Evolutionary conservation across 2,797 vertebrate genomes (phyloP).

Genomic region (Ficedula albicollis): DNA sequence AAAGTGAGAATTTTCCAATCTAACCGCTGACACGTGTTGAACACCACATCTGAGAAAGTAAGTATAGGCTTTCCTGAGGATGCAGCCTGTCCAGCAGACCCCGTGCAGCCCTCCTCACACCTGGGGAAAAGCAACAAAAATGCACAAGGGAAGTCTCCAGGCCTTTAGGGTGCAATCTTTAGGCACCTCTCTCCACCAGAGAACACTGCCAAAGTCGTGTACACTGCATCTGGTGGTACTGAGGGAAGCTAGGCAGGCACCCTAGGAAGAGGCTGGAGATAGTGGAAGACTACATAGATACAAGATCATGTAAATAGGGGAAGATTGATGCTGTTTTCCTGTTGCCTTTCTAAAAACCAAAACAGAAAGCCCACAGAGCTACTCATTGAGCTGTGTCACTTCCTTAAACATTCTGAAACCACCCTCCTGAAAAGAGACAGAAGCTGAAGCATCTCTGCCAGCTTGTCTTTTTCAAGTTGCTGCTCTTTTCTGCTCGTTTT

Average conservation of each 20-base stretch:
- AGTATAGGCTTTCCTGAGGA: background rate
- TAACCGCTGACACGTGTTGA: background rate
- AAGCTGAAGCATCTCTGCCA: background rate
- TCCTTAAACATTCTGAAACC: background rate
- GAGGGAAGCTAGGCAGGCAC: background rate
- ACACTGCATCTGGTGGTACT: background rate
- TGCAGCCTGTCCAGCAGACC: background rate
- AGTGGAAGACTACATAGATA: rapidly evolving
- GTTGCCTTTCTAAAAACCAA: background rate
- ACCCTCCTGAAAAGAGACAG: background rate
- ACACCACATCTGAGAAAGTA: background rate
- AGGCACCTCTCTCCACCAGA: background rate
- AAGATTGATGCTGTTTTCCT: background rate
- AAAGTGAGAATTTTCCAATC: background rate
- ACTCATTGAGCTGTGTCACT: background rate
- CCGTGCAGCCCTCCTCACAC: rapidly evolving
- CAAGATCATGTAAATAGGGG: background rate
- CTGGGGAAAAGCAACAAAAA: background rate
- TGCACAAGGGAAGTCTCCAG: background rate
- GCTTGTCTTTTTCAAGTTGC: background rate
- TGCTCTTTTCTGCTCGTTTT: background rate
- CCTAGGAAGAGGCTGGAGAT: background rate
- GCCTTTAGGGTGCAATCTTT: background rate
- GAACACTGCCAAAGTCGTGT: rapidly evolving
- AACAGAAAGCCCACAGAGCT: background rate